Conservation (phyloP, 2,888 invertebrate genomes). For the Tryphoninae sp. region DNA sequence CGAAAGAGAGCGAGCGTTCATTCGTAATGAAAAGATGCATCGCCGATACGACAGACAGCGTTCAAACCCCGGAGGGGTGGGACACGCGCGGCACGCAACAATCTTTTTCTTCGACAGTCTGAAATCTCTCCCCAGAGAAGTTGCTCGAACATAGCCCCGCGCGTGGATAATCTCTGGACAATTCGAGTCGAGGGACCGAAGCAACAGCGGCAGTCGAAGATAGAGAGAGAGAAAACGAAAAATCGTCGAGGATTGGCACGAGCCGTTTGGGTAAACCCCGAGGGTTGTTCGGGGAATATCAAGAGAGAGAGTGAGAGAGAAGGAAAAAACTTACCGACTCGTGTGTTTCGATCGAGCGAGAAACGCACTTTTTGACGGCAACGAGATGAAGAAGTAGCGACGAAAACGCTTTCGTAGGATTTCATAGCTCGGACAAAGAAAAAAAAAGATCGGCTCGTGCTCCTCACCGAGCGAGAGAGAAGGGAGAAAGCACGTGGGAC, state of each 20-base stretch:
- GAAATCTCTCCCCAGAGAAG: slow-evolving; percentile 7
- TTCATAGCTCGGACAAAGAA: slow-evolving; percentile 33
- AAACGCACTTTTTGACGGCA: slow-evolving; percentile 3
- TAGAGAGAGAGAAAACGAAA: slow-evolving; percentile 23
- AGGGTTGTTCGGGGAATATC: slow-evolving; percentile 23
- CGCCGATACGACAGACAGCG: not conserved
- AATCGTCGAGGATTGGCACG: slow-evolving; percentile 40
- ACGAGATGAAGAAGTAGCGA: slow-evolving; percentile 40
- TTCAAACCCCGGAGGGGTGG: not conserved
- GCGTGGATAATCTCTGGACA: slow-evolving; percentile 47
- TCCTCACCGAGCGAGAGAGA: slow-evolving; percentile 22
- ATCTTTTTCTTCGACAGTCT: slow-evolving; percentile 15
- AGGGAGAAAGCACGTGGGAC: slow-evolving; percentile 16
- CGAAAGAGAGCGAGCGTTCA: not conserved
- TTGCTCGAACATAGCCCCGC: slow-evolving; percentile 41
- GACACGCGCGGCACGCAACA: slow-evolving; percentile 23
- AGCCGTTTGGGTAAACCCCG: slow-evolving; percentile 55
- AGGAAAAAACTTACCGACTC: slow-evolving; percentile 27
- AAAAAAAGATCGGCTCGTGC: slow-evolving; percentile 54
- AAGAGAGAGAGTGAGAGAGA: slow-evolving; percentile 51
- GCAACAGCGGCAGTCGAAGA: not conserved
- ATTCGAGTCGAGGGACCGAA: slow-evolving; percentile 12
- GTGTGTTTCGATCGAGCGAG: slow-evolving; percentile 41
- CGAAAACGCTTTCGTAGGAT: slow-evolving; percentile 44
- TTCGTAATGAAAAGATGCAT: slow-evolving; percentile 17